Evolutionary conservation across 1,140 invertebrate genomes (phyloP).

Genomic region (Ctenoplectra terminalis): DNA sequence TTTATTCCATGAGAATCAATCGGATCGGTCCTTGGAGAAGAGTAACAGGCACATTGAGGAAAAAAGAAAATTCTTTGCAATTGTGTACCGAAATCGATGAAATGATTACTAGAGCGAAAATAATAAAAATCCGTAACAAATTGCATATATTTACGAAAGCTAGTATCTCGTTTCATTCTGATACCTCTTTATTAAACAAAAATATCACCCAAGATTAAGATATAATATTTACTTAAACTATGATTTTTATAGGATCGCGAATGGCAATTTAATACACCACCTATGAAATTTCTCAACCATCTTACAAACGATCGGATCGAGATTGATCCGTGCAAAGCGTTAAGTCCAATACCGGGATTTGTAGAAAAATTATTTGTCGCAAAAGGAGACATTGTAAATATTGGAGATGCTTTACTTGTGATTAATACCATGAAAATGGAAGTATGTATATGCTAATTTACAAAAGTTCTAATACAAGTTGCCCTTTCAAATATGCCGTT

Average conservation of each 20-base stretch:
- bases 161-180: constrained; percentile 68
- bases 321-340: constrained; percentile 82
- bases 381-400: constrained; percentile 89
- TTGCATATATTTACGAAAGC: constrained; percentile 86
- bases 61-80: constrained; percentile 62
- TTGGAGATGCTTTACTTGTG: constrained; percentile 93
- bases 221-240: background rate
- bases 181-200: background rate
- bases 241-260: constrained; percentile 82
- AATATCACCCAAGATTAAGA: background rate
- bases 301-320: constrained; percentile 68
- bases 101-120: constrained; percentile 79
- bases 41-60: constrained; percentile 74
- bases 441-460: constrained; percentile 81
- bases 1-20: constrained; percentile 77
- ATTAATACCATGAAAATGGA: constrained; percentile 99
- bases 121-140: constrained; percentile 82
- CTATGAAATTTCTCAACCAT: constrained; percentile 83
- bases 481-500: background rate
- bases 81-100: constrained; percentile 75
- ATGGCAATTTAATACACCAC: constrained; percentile 80
- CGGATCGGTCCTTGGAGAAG: constrained; percentile 76
- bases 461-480: background rate
- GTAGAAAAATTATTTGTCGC: constrained; percentile 95
- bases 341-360: constrained; percentile 97